Base-by-base conservation (phyloP, 2,113 vertebrate genomes). In the Oenanthe melanoleuca region DNA sequence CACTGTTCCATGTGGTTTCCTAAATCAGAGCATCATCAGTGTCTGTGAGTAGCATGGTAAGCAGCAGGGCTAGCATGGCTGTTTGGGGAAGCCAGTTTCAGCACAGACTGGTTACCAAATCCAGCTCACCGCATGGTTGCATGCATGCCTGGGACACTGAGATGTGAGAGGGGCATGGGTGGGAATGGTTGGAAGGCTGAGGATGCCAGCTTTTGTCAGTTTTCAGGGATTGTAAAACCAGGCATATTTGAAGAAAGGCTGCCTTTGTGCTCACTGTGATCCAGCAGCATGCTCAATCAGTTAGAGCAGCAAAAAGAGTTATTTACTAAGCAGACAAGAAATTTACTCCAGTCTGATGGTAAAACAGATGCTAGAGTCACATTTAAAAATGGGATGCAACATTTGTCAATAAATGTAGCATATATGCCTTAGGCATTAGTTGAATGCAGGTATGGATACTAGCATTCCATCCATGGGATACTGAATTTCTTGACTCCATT, bases 261-360 rank as follows among this genome's bases (percentile, higher is more conserved):
- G 29, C 31, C 47, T 88, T 85, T 80, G 21, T 79, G 24, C 70
- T 91, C 78, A 64, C 84, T 93, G 70, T 83, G 88, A 77, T 95
- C 94, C 84, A 52, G 92, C 80, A 84, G 61, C 75, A 57, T 83
- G 77, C 45, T 93, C 84, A 72, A 87, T 92, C 57, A 64, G 52
- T 91, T 73, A 92, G 64, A 96, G 90, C 52, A 82, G 73, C 52
- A 66, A 85, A 88, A 34, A 97, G 37, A 80, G 20, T 71, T 81
- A 88, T 95, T 95, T 71, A 52, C n/a, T 37, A 47, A 49, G n/a
- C 40, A 72, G 80, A 79, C 12, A 59, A 40, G 28, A 80, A 64
- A 56, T 84, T 60, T 29, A 31, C 21, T 86, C 15, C 34, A 56
- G 23, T 42, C 24, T 66, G 47, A 42, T 50, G 6, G 47, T 33